Evolutionary conservation across 1,140 invertebrate species (phyloP).

Genomic region (Drosophila pachea): DNA sequence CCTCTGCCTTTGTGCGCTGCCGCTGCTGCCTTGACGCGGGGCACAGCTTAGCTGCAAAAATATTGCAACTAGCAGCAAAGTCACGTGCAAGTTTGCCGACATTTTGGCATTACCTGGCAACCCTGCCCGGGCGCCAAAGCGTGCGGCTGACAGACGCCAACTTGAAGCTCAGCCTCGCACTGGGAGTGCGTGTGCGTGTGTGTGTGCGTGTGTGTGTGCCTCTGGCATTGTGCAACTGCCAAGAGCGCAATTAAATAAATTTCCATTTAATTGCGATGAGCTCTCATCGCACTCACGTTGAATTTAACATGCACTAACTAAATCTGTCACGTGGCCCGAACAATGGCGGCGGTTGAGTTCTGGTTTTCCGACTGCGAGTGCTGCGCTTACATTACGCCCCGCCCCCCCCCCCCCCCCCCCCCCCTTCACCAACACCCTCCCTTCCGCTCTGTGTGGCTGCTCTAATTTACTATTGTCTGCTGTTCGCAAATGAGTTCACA

Average conservation of each 20-base stretch:
- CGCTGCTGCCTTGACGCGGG: not conserved
- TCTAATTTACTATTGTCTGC: no score
- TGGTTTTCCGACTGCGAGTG: not conserved
- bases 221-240: conserved; percentile 8
- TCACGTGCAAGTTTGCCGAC: conserved; percentile 76
- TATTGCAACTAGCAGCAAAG: conserved; percentile 71
- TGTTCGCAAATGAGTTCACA: conserved; percentile 15
- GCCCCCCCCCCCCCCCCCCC: not conserved
- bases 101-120: conserved; percentile 49
- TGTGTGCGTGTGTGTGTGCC: not conserved
- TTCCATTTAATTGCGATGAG: conserved; percentile 35
- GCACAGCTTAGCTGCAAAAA: conserved; percentile 56
- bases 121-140: conserved; percentile 26
- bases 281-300: conserved; percentile 17
- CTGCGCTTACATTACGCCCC: not conserved
- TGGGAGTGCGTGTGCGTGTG: not conserved
- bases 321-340: conserved; percentile 42
- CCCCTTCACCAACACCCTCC: not conserved
- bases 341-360: conserved; percentile 15
- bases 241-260: conserved; percentile 42
- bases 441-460: no score
- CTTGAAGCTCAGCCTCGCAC: conserved; percentile 21
- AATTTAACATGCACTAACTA: conserved; percentile 23
- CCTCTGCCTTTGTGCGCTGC: not conserved
- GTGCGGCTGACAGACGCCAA: conserved; percentile 33